phyloP scores from a whole-genome alignment of 2,797 vertebrate species.

The Melanogrammus aeglefinus region DNA sequence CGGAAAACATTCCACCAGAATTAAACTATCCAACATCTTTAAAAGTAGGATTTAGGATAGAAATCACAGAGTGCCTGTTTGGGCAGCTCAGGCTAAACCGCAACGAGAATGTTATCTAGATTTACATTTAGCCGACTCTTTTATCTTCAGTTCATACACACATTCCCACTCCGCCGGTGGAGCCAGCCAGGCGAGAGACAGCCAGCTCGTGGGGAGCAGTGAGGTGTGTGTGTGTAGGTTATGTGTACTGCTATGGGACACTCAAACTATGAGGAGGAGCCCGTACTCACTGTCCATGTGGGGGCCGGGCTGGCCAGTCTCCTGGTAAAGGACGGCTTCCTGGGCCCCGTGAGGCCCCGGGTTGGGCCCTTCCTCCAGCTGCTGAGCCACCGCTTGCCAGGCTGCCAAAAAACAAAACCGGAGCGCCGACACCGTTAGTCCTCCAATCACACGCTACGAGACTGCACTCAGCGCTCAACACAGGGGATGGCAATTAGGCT shows the following conservation, averaged over 20 bases:
- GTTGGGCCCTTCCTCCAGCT: conserved; percentile 66
- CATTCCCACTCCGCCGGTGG: too few species aligned
- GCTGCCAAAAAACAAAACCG: conserved; percentile 68
- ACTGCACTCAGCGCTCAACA: background rate
- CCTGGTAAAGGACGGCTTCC: conserved; percentile 80
- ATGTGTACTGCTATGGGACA: too few species aligned
- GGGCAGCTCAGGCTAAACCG: background rate
- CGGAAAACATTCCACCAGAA: background rate
- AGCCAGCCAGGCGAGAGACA: too few species aligned
- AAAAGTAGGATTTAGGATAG: too few species aligned
- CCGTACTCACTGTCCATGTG: conserved; percentile 79
- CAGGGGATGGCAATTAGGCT: background rate
- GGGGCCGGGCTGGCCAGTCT: conserved; percentile 72
- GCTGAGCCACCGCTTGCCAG: conserved; percentile 88
- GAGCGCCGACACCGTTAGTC: background rate
- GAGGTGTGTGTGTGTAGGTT: too few species aligned
- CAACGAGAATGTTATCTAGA: background rate
- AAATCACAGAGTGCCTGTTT: background rate
- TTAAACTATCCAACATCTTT: background rate
- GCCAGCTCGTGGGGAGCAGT: too few species aligned
- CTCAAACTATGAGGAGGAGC: too few species aligned
- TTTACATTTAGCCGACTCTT: too few species aligned
- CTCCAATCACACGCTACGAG: background rate
- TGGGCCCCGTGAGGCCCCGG: conserved; percentile 36
- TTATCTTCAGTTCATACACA: too few species aligned